Evolutionary conservation across 2,797 vertebrate species (phyloP).

Genomic region (Manis crassicaudata): DNA sequence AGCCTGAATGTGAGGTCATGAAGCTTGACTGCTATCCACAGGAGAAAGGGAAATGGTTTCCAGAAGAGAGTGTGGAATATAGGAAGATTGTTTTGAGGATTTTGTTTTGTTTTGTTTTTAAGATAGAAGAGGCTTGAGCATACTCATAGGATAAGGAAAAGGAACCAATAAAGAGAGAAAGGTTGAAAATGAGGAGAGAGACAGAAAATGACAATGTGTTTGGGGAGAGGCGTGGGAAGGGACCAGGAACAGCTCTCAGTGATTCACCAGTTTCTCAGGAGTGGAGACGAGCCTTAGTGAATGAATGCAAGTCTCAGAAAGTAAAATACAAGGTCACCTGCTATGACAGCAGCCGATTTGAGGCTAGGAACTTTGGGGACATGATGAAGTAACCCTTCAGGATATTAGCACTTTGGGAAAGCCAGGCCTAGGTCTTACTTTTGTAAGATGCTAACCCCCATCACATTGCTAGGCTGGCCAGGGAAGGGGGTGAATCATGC

Average conservation of each 20-base stretch:
- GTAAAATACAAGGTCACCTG: not conserved
- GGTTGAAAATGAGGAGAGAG: not conserved
- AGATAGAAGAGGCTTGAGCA: not conserved
- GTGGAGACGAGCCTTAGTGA: not conserved
- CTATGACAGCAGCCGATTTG: not conserved
- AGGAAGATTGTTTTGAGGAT: not conserved
- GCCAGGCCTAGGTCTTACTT: not conserved
- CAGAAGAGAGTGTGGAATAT: not conserved
- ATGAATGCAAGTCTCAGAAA: not conserved
- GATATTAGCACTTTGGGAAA: not conserved
- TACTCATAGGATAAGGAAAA: not conserved
- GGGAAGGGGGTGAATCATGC: not conserved
- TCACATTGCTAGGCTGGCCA: not conserved
- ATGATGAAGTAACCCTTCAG: not conserved
- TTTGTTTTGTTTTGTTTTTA: not conserved
- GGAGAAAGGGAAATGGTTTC: not conserved
- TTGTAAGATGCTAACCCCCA: not conserved
- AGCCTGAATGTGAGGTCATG: not conserved
- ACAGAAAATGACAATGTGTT: not conserved
- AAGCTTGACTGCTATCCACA: not conserved
- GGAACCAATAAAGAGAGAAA: not conserved
- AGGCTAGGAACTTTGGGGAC: not conserved
- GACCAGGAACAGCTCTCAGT: not conserved
- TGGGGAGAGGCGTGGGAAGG: not conserved
- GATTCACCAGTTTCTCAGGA: not conserved